A percentile compares a stretch with the other conserved stretches of the same genome.
Conservation (phyloP, 1,140 invertebrate species). For the Drosophila auraria region DNA sequence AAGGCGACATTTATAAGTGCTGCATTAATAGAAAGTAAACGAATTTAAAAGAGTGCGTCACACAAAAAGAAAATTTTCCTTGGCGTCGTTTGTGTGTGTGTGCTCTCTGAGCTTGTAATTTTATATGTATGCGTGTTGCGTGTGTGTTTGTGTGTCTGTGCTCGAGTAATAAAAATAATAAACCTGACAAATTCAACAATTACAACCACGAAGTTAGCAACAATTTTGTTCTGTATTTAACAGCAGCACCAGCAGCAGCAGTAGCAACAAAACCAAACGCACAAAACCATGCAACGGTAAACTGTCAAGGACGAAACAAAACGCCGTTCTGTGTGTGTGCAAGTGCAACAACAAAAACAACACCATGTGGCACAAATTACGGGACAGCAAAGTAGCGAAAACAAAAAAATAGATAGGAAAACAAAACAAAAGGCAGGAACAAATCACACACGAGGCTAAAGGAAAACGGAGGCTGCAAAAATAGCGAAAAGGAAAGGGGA, state of each 20-base stretch:
- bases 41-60: conserved; percentile 47
- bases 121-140: conserved; percentile 13
- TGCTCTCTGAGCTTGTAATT: conserved; percentile 12
- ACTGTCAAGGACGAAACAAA: conserved; percentile 73
- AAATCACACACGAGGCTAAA: conserved; percentile 56
- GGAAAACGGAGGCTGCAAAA: conserved; percentile 52
- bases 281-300: conserved; percentile 63
- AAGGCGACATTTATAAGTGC: neutral
- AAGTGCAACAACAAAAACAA: conserved; percentile 42
- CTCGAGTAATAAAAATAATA: conserved; percentile 32
- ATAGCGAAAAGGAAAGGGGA: conserved; percentile 21
- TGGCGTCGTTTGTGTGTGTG: conserved; percentile 35
- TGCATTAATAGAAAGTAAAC: neutral
- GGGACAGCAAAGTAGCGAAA: conserved; percentile 31
- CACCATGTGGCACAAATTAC: conserved; percentile 61
- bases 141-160: conserved; percentile 13
- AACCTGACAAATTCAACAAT: neutral
- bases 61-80: conserved; percentile 61
- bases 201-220: conserved; percentile 8
- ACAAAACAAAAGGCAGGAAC: conserved; percentile 56
- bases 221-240: conserved; percentile 25
- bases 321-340: conserved; percentile 40
- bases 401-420: conserved; percentile 45
- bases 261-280: conserved; percentile 27
- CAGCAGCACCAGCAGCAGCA: conserved; percentile 38